Evolutionary conservation across 2,113 vertebrate genomes (phyloP).

Genomic region (Peromyscus leucopus): DNA sequence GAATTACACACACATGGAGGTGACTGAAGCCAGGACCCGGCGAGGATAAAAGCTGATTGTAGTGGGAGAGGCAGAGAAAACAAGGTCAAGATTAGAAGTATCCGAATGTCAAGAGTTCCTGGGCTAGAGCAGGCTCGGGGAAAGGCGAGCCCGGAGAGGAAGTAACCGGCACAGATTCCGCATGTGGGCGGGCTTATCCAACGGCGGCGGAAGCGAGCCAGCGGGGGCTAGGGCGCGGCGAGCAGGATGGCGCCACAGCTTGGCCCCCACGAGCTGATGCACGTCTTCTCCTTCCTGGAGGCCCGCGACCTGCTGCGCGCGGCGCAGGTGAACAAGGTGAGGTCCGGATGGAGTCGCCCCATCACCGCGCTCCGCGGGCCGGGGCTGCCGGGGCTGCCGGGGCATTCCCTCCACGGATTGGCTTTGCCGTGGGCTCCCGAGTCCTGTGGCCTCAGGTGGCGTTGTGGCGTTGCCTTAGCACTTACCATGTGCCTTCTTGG

Average conservation of each 20-base stretch:
- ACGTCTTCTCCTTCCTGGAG: conserved; percentile 78
- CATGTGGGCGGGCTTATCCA: neutral
- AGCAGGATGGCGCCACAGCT: neutral
- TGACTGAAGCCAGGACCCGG: neutral
- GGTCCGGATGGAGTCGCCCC: neutral
- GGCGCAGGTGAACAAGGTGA: conserved; percentile 81
- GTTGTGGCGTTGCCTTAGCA: neutral
- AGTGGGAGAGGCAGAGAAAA: neutral
- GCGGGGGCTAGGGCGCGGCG: neutral
- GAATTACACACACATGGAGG: neutral
- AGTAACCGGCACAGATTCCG: neutral
- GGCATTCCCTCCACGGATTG: neutral
- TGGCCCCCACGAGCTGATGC: conserved; percentile 51
- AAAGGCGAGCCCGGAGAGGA: neutral
- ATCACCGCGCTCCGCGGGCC: too few relatives aligned
- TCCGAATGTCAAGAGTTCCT: neutral
- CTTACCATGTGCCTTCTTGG: too few relatives aligned
- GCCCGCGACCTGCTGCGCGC: conserved; percentile 71
- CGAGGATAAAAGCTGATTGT: neutral
- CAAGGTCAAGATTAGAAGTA: neutral
- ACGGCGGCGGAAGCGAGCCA: neutral
- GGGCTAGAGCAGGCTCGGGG: too few relatives aligned
- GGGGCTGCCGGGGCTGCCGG: neutral
- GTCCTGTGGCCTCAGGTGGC: neutral
- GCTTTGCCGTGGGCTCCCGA: neutral